Evolutionary conservation across 2,113 vertebrate genomes (phyloP).

Genomic region (Antigone vipio): DNA sequence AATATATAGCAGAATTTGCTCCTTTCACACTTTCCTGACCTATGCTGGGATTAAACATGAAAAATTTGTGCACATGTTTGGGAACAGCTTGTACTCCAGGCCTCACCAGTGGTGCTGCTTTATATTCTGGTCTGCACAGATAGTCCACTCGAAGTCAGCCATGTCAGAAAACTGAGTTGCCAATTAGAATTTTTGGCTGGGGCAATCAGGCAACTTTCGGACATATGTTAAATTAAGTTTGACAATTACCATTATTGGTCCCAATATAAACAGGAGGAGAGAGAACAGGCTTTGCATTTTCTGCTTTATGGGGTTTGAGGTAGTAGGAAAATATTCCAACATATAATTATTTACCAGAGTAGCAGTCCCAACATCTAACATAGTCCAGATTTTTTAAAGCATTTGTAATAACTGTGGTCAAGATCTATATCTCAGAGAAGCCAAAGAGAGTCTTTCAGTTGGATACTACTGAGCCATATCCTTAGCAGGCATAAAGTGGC

Average conservation of each 20-base stretch:
- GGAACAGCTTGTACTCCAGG: not conserved
- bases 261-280: not conserved
- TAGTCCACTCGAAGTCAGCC: not conserved
- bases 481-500: not conserved
- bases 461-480: not conserved
- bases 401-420: not conserved
- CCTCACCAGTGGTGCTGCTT: not conserved
- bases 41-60: not conserved
- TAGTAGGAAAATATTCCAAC: not conserved
- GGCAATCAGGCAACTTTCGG: not conserved
- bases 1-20: not conserved
- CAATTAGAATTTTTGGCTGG: not conserved
- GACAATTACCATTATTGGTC: not conserved
- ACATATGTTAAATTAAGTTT: not conserved
- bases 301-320: not conserved
- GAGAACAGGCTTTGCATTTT: not conserved
- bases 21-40: not conserved
- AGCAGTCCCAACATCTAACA: not conserved
- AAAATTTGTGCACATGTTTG: not conserved
- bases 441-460: not conserved
- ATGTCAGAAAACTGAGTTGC: not conserved
- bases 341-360: not conserved
- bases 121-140: not conserved
- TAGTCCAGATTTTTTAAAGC: not conserved
- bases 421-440: not conserved